A percentile compares a stretch with the other conserved stretches of the same genome.
These are phyloP conservation scores for Acanthococcus lagerstroemiae DNA, from an alignment of 2,888 invertebrate genomes.

Conservation along the genomic window DNA sequence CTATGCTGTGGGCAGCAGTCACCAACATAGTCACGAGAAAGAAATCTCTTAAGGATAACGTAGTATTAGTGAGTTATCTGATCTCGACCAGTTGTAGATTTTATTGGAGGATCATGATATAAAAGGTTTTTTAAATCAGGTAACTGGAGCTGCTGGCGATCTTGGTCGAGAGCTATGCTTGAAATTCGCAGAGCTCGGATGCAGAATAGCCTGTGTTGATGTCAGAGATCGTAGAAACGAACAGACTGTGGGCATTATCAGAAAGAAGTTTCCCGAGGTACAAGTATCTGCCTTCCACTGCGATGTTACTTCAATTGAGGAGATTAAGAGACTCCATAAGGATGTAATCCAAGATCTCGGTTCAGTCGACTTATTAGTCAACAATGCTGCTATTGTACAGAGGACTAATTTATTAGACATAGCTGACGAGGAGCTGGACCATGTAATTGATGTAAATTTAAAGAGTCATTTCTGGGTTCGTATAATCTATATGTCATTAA, in stretches of 20 bases:
- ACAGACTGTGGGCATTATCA: not conserved
- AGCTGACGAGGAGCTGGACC: not conserved
- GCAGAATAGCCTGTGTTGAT: not conserved
- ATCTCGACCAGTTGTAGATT: no score
- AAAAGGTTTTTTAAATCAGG: no score
- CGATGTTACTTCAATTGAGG: not conserved
- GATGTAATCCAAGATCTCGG: not conserved
- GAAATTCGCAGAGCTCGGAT: not conserved
- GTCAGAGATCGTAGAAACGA: not conserved
- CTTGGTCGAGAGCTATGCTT: not conserved
- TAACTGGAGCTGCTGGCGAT: not conserved
- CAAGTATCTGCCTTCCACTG: not conserved
- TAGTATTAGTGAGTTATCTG: no score
- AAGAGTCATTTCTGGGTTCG: not conserved
- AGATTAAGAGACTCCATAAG: not conserved
- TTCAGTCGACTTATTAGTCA: not conserved
- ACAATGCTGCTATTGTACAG: not conserved
- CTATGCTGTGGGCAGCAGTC: no score
- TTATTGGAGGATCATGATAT: no score
- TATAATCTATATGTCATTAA: no score
- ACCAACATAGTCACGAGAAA: no score
- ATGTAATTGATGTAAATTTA: not conserved
- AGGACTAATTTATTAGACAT: not conserved
- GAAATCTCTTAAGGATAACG: no score
- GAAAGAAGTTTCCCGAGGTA: not conserved